These are phyloP conservation scores for Yponomeuta malinellus DNA, from an alignment of 2,888 invertebrate genomes.

Conservation along the genomic window DNA sequence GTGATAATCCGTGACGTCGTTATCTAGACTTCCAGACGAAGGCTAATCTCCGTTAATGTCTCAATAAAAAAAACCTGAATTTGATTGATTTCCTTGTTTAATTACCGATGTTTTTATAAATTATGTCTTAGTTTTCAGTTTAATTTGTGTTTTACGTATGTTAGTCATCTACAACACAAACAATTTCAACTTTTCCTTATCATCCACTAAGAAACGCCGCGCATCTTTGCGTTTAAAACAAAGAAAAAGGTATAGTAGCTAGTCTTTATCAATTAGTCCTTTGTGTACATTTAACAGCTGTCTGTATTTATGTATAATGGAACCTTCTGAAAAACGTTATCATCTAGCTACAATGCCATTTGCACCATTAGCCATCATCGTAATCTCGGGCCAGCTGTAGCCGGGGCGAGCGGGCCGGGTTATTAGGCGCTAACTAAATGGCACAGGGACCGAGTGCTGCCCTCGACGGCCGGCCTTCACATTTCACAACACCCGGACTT, in stretches of 20 bases:
- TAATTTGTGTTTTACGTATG: too few species aligned
- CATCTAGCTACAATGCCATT: background rate
- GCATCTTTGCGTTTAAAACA: background rate
- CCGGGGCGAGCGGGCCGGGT: background rate
- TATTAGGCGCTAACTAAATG: slow-evolving; percentile 45
- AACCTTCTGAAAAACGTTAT: background rate
- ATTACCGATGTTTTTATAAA: too few species aligned
- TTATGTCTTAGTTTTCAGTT: too few species aligned
- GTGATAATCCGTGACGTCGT: background rate
- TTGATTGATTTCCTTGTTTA: too few species aligned
- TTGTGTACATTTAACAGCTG: background rate
- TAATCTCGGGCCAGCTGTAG: background rate
- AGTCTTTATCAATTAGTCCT: background rate
- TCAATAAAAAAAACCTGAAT: too few species aligned
- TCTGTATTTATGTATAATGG: background rate
- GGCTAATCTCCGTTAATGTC: background rate
- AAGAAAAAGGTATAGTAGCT: background rate
- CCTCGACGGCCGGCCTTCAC: slow-evolving; percentile 67
- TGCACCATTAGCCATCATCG: background rate
- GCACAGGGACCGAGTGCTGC: slow-evolving; percentile 67
- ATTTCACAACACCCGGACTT: slow-evolving; percentile 73
- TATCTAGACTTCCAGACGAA: background rate
- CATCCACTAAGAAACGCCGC: too few species aligned
- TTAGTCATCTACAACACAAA: too few species aligned
- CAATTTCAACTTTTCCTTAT: too few species aligned